phyloP scores from a whole-genome alignment of 2,113 vertebrate species.

The Engraulis encrasicolus region DNA sequence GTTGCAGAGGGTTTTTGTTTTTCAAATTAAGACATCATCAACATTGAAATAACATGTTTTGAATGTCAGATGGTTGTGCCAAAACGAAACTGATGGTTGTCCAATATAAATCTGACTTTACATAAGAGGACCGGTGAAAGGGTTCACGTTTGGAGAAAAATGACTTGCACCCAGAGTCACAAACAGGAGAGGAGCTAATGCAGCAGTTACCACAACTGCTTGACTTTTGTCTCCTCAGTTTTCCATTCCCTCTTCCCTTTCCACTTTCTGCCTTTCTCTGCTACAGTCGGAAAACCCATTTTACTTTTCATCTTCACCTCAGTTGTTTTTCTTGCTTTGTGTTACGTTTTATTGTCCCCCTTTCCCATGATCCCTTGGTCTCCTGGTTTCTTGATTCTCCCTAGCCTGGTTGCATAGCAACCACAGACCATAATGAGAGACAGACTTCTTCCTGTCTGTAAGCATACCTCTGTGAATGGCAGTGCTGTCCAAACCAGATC shows the following conservation, averaged over 20 bases:
- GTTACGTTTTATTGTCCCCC: background rate
- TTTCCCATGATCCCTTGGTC: constrained; percentile 29
- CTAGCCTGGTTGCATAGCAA: background rate
- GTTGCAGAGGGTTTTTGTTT: too few species aligned
- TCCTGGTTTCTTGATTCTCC: background rate
- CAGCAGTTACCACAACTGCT: background rate
- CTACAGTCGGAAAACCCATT: too few species aligned
- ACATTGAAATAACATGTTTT: too few species aligned
- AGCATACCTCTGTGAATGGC: background rate
- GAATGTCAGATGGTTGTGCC: too few species aligned
- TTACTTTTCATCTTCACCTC: too few species aligned
- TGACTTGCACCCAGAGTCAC: background rate
- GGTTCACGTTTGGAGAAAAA: too few species aligned
- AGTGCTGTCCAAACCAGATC: background rate
- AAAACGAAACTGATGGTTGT: too few species aligned
- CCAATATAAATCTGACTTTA: too few species aligned
- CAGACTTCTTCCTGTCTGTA: constrained; percentile 41
- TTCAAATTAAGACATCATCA: too few species aligned
- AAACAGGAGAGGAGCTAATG: background rate
- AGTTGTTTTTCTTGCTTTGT: too few species aligned
- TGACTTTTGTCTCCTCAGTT: background rate
- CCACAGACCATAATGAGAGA: constrained; percentile 27
- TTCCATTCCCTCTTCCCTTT: background rate
- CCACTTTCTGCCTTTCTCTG: too few species aligned
- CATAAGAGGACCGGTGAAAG: too few species aligned